Evolutionary conservation across 1,140 invertebrate species (phyloP), one percentile per base, ranked within the genome.

Genomic region (Holotrichia oblita): DNA sequence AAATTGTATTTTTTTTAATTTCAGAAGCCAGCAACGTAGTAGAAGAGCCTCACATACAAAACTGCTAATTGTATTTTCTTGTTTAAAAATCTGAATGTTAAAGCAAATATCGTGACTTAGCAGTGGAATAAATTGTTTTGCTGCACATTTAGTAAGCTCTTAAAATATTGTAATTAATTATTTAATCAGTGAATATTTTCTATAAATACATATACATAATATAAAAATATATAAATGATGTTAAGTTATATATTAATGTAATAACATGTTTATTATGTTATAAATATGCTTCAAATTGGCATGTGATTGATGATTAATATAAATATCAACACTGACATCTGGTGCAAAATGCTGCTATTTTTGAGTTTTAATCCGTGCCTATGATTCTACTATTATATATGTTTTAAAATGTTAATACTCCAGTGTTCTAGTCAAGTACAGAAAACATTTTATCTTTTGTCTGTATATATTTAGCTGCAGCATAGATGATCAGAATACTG

Each of bases 21-120:
- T 76, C 41, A 78, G 73, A 78, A 74, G 44, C 55, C 77, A 59
- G 10, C 77, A 78, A 73, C 77, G 69, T 75, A 78, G 42, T 73
- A 78, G 77, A 55, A n/a, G 34, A 78, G 77, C 77, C 72, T 78
- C 69, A 72, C 69, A 77, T 48, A 77, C 76, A 61, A 44, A 69
- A 64, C 72, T 78, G 69, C 77, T 78, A 40, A 34, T 44, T 75
- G 69, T 78, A 55, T 22, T 73, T 40, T 78, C 41, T 41, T 78
- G 73, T 73, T 55, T 78, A 55, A 42, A 24, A 73, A 73, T 73
- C 41, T 78, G 73, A 73, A 78, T 78, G 73, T 74, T 24, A 72
- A 73, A 75, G 10, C 34, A 61, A 78, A 69, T 74, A 41, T 78
- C 20, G 77, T 78, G 77, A 78, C 77, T 78, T 74, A 78, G 77